These are phyloP conservation scores for Acanthopleura granulata DNA, from an alignment of 2,888 invertebrate genomes.

Conservation along the genomic window DNA sequence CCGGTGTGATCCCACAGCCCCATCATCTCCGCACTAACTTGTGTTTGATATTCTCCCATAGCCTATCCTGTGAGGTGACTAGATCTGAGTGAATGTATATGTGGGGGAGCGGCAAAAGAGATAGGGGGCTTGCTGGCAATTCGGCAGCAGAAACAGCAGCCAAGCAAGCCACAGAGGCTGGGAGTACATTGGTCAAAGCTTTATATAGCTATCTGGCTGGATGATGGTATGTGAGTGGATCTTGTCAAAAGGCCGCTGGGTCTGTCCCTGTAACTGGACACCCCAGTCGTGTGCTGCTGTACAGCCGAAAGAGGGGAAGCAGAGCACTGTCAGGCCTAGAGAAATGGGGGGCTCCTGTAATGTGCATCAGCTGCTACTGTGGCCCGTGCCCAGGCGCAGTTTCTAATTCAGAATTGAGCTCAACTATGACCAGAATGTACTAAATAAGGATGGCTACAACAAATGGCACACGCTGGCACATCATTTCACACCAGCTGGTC, in stretches of 20 bases:
- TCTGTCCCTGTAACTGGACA: slow-evolving; percentile 10
- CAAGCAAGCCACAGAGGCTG: too few relatives aligned
- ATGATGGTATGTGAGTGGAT: background rate
- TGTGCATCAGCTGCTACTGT: slow-evolving; percentile 12
- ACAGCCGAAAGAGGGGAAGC: background rate
- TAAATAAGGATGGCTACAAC: background rate
- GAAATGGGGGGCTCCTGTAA: background rate
- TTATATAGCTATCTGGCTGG: too few relatives aligned
- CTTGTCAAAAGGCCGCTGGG: slow-evolving; percentile 6
- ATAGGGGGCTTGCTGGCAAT: too few relatives aligned
- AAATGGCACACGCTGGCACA: background rate
- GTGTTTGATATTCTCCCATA: background rate
- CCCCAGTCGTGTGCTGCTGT: slow-evolving; percentile 14
- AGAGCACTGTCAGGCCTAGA: slow-evolving; percentile 9
- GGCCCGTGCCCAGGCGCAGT: background rate
- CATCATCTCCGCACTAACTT: background rate
- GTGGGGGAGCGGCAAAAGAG: background rate
- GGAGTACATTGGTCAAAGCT: too few relatives aligned
- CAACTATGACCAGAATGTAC: slow-evolving; percentile 5
- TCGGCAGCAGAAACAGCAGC: too few relatives aligned
- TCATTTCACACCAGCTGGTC: too few relatives aligned
- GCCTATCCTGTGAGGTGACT: background rate
- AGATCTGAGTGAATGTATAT: background rate
- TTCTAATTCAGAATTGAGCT: background rate
- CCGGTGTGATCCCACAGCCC: background rate